Evolutionary conservation across 1,140 invertebrate genomes (phyloP), one percentile per base, ranked within the genome.

Genomic region (Drosophila nigromelanica): DNA sequence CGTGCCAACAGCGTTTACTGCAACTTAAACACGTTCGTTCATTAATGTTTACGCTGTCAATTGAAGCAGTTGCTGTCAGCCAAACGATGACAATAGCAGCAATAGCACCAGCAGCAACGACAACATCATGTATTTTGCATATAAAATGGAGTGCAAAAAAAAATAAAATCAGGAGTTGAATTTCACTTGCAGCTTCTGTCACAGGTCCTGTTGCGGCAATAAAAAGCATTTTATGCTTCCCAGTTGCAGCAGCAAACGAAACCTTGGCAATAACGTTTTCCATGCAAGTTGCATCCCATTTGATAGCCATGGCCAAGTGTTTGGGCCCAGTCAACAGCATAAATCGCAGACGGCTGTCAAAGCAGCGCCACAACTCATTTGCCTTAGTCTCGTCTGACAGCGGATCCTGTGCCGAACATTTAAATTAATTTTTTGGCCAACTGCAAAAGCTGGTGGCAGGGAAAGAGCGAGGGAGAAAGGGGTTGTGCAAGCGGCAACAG

Each of bases 41-140:
- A 70, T 78, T 81, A 81, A 78, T 86, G 86, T 86, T 86, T 86
- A 75, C 62, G 59, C 64, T 73, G 78, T 51, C 80, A 85, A 83
- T 85, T 80, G 76, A 80, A 85, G 76, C 80, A 62, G 71, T 21
- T 78, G 68, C 69, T 58, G 64, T 43, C 47, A 27, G 33, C 37
- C 45, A 73, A 73, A 67, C 66, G 74, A 73, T 71, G 71, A 74
- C n/a, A n/a, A n/a, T n/a, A n/a, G n/a, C 71, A 75, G 30, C 71
- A 64, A 27, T 63, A 58, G 10, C 76, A 54, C 14, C 54, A 62
- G 12, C 30, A 59, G 35, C 37, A 61, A 66, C 35, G 27, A 24
- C 54, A 54, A 51, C 15, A 50, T 10, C 50, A 33, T 52, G 60
- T 48, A 66, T 55, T 75, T 69, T 86, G 69, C 73, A 74, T 74